Evolutionary conservation across 2,113 vertebrate genomes (phyloP).

Genomic region (Dunckerocampus dactyliophorus): DNA sequence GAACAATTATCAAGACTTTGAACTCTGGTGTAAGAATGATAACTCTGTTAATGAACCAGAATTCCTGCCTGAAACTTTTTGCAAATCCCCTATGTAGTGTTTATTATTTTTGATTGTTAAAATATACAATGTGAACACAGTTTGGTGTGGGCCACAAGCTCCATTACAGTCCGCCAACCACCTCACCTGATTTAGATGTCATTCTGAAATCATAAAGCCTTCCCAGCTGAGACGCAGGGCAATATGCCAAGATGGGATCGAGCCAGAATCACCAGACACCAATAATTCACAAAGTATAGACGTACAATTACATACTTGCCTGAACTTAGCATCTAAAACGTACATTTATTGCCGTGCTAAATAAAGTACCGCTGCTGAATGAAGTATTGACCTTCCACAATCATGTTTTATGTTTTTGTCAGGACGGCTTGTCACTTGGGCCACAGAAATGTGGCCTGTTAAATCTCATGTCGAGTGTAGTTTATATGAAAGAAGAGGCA

Average conservation of each 20-base stretch:
- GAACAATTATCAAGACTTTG: slow-evolving; percentile 28
- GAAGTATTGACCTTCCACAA: not conserved
- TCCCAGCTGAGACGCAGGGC: slow-evolving; percentile 5
- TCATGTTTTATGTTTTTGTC: not conserved
- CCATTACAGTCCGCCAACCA: slow-evolving; percentile 11
- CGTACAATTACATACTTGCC: slow-evolving; percentile 5
- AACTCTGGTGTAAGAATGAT: slow-evolving; percentile 40
- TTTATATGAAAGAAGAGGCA: not conserved
- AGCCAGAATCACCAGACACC: slow-evolving; percentile 4
- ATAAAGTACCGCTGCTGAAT: not conserved
- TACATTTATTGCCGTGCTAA: not conserved
- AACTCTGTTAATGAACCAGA: slow-evolving; percentile 32
- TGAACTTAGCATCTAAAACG: not conserved
- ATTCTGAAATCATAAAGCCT: slow-evolving; percentile 22
- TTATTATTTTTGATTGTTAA: slow-evolving; percentile 49
- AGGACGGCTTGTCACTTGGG: not conserved
- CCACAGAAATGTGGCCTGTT: not conserved
- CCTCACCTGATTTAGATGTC: slow-evolving; percentile 22
- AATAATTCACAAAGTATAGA: not conserved
- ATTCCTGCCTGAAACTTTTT: slow-evolving; percentile 28
- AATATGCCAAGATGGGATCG: slow-evolving; percentile 5
- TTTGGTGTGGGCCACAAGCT: slow-evolving; percentile 8
- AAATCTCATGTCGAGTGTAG: not conserved
- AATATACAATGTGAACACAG: slow-evolving; percentile 33
- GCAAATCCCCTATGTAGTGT: slow-evolving; percentile 32